Base-by-base conservation (phyloP, 2,888 invertebrate genomes). In the Leptinotarsa juncta region DNA sequence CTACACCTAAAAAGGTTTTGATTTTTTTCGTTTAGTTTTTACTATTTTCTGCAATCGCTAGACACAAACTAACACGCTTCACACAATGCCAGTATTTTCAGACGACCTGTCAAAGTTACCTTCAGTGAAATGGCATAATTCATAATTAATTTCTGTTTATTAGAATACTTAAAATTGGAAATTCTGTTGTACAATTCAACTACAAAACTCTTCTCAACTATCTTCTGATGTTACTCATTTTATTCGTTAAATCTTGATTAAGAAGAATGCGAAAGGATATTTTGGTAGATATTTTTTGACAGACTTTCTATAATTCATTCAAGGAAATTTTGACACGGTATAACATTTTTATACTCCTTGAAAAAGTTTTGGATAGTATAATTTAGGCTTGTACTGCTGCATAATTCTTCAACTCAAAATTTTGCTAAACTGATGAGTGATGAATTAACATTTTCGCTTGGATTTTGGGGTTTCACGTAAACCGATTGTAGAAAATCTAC, bases 1-100 rank as follows among this genome's bases (percentile, higher is more conserved):
- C 76, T 81, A 78, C 70, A 76, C 78, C 65, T 73, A 68, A 72
- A 74, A n/a, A 75, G 75, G 75, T 71, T 71, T 60, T 65, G 65
- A 76, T 71, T 62, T 20, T 26, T 67, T 74, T 65, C 50, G 20
- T 72, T 65, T 18, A 70, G 51, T 69, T 77, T 12, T 57, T 62
- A 49, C 72, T 67, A 32, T 71, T 74, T 55, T 32, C 42, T 65
- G 69, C 71, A 53, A 65, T 49, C 51, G 76, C 67, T 73, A 70
- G 60, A 72, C 75, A 53, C 60, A 53, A 57, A 48, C 48, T 4
- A 71, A 70, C 72, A 75, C 72, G 75, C 75, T 75, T 75, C 23
- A 15, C 20, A 70, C 70, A 50, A 69, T 14, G 62, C 62, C 62
- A 32, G 15, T 62, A 3, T 42, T 62, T 32, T 62, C 14, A 42